Conservation (phyloP, 2,888 invertebrate genomes). For the Caenorhabditis virilis region DNA sequence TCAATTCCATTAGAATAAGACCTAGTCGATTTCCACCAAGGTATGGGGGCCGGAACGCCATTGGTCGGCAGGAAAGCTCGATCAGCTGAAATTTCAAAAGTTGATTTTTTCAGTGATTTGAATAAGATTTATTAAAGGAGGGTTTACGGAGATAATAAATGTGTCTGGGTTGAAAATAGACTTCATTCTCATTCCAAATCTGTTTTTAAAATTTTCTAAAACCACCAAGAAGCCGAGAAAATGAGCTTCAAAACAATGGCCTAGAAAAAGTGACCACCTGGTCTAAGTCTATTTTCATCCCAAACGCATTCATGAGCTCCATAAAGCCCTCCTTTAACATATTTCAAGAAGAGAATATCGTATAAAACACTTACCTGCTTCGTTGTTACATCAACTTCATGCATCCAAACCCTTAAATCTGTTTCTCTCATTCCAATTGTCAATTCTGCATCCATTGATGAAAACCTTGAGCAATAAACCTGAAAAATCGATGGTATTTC, state of each 20-base stretch:
- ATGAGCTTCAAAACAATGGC: too few relatives aligned
- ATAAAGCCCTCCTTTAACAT: too few relatives aligned
- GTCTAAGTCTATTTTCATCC: too few relatives aligned
- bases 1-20: conserved; percentile 65
- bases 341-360: neutral
- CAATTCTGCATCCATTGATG: conserved; percentile 61
- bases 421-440: conserved; percentile 66
- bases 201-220: too few relatives aligned
- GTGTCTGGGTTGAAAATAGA: too few relatives aligned
- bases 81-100: conserved; percentile 43
- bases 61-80: conserved; percentile 57
- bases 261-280: too few relatives aligned
- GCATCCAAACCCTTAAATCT: conserved; percentile 59
- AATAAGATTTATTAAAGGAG: too few relatives aligned
- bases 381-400: conserved; percentile 47
- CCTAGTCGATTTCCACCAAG: conserved; percentile 68
- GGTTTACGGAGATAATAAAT: too few relatives aligned
- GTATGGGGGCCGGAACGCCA: conserved; percentile 66
- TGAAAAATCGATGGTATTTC: conserved; percentile 4
- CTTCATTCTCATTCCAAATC: too few relatives aligned
- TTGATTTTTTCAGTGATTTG: too few relatives aligned
- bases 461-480: conserved; percentile 61
- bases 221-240: too few relatives aligned
- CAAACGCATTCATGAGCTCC: too few relatives aligned
- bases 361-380: conserved; percentile 41